Conservation (phyloP, 2,113 vertebrate species). For the Ia io region DNA sequence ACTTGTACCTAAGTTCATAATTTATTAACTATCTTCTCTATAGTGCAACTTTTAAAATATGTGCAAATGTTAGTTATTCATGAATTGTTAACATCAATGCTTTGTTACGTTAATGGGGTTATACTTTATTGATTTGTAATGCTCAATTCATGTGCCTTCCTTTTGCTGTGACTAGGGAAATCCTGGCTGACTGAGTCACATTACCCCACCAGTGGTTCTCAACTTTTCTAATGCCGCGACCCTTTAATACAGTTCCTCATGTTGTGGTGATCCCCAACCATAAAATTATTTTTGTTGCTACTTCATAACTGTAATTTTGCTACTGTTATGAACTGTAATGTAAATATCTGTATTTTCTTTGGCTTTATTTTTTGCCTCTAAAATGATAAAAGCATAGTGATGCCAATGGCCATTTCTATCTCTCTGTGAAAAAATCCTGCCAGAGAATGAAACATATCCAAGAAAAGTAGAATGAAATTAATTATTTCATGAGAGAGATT, state of each 20-base stretch:
- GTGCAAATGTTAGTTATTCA: neutral
- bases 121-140: neutral
- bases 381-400: neutral
- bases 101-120: neutral
- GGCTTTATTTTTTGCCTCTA: neutral
- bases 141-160: neutral
- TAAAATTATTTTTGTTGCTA: too few relatives aligned
- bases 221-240: too few relatives aligned
- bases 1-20: neutral
- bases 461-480: slow-evolving; percentile 8
- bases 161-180: neutral
- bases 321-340: too few relatives aligned
- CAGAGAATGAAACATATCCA: neutral
- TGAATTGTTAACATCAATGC: neutral
- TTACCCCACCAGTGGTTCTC: too few relatives aligned
- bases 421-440: neutral
- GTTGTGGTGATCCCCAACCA: too few relatives aligned
- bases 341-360: neutral
- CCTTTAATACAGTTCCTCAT: too few relatives aligned
- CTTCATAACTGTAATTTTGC: too few relatives aligned
- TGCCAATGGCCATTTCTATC: neutral
- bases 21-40: slow-evolving; percentile 7
- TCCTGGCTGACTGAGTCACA: neutral
- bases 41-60: neutral
- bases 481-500: neutral